phyloP scores from a whole-genome alignment of 2,797 vertebrate genomes.

The Gymnothorax javanicus region DNA sequence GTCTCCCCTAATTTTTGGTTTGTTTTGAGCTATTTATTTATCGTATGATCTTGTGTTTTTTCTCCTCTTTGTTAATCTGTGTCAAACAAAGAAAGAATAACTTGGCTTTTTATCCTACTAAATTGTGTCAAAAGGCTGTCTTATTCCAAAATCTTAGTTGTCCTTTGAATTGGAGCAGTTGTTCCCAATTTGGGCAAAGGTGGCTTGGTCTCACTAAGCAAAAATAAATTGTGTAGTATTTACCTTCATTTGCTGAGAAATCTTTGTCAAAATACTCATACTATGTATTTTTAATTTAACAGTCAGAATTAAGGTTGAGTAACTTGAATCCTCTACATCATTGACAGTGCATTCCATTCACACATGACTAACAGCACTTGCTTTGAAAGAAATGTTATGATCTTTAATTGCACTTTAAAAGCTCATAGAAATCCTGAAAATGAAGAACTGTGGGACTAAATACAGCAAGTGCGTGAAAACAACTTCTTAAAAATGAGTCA shows the following conservation, averaged over 20 bases:
- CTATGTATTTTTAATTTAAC: neutral
- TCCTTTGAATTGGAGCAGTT: neutral
- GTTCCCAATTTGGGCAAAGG: too few relatives aligned
- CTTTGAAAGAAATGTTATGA: neutral
- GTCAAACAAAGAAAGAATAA: too few relatives aligned
- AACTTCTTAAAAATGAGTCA: neutral
- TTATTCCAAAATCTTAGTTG: neutral
- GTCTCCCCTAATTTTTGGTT: too few relatives aligned
- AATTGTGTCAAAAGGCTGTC: neutral
- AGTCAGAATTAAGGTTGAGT: neutral
- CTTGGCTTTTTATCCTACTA: neutral
- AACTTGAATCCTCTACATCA: neutral
- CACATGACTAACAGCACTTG: neutral
- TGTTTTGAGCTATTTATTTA: too few relatives aligned
- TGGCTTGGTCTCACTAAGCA: neutral
- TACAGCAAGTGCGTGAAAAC: neutral
- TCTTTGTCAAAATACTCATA: neutral
- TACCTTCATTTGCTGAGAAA: neutral
- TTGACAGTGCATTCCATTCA: neutral
- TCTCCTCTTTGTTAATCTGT: too few relatives aligned
- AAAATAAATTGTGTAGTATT: neutral
- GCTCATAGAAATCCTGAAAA: neutral
- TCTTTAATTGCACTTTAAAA: neutral
- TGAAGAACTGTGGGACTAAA: neutral
- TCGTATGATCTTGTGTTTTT: too few relatives aligned